Percentiles rank a stretch among this genome's conserved stretches.
Conservation (phyloP, 2,113 vertebrate species). For the Arizona elegans region DNA sequence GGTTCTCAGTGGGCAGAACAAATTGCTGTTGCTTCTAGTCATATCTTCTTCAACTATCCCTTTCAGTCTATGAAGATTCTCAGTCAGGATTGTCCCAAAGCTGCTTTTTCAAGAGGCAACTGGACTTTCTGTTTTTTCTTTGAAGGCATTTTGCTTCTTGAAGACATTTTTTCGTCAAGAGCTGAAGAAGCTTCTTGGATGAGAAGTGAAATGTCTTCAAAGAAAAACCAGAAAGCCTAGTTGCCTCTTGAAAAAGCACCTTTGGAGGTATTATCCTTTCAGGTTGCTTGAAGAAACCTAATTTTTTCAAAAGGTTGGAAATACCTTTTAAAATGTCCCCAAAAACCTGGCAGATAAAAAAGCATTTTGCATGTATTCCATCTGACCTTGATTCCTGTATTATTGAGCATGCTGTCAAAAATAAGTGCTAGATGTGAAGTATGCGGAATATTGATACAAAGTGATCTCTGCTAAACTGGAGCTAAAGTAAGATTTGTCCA, state of each 20-base stretch:
- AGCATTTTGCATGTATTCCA: not conserved
- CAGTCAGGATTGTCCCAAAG: no score
- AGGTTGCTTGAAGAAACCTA: not conserved
- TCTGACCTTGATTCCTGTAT: not conserved
- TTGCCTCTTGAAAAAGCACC: no score
- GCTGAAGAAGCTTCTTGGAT: no score
- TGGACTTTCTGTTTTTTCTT: no score
- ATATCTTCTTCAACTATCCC: not conserved
- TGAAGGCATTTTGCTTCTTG: no score
- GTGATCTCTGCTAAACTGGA: not conserved
- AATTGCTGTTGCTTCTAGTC: not conserved
- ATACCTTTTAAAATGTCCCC: not conserved
- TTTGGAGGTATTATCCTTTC: not conserved
- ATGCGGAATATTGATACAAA: not conserved
- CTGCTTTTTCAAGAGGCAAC: no score
- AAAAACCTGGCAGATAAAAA: not conserved
- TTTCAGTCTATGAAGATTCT: not conserved
- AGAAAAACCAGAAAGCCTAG: no score
- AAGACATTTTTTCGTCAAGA: no score
- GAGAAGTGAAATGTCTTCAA: no score
- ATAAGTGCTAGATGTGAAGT: not conserved
- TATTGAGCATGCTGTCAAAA: not conserved
- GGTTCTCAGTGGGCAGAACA: no score
- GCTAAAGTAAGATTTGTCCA: not conserved
- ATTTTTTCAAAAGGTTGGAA: not conserved